Evolutionary conservation across 1,140 invertebrate genomes (phyloP).

Genomic region (Coelopa frigida): DNA sequence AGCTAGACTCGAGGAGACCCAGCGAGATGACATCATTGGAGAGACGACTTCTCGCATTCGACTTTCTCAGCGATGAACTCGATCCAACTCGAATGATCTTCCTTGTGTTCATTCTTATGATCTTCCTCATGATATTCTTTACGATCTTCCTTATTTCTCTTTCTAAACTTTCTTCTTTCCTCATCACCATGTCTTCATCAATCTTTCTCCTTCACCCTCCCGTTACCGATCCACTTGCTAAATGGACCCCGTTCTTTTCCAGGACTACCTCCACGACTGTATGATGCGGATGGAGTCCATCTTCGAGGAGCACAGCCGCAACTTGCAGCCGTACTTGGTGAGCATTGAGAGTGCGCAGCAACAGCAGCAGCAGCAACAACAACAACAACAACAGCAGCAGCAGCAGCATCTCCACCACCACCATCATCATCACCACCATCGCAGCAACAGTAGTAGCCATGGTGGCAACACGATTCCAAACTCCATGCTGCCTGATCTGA

Average conservation of each 20-base stretch:
- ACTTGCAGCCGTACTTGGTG: slow-evolving; percentile 30
- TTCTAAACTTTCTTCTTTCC: too few species aligned
- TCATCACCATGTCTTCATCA: too few species aligned
- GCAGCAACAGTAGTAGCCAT: slow-evolving; percentile 1
- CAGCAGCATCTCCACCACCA: slow-evolving; percentile 20
- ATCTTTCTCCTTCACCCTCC: too few species aligned
- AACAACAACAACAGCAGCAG: slow-evolving; percentile 13
- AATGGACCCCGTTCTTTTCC: slow-evolving; percentile 18
- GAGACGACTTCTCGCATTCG: too few species aligned
- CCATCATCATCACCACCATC: slow-evolving; percentile 6
- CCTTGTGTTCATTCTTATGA: too few species aligned
- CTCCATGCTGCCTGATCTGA: slow-evolving; percentile 19
- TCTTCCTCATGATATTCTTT: too few species aligned
- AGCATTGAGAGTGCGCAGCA: slow-evolving; percentile 19
- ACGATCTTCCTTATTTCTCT: too few species aligned
- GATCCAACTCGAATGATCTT: too few species aligned
- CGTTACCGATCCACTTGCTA: too few species aligned
- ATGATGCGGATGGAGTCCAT: slow-evolving; percentile 60
- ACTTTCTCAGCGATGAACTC: too few species aligned
- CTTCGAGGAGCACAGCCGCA: slow-evolving; percentile 46
- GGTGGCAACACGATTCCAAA: slow-evolving; percentile 5
- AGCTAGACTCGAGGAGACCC: too few species aligned
- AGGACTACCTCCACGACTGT: slow-evolving; percentile 60
- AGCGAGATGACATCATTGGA: too few species aligned
- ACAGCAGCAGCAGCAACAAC: slow-evolving; percentile 13